These are phyloP conservation scores for Meloidogyne chitwoodi DNA, from an alignment of 1,140 invertebrate genomes.

Conservation along the genomic window DNA sequence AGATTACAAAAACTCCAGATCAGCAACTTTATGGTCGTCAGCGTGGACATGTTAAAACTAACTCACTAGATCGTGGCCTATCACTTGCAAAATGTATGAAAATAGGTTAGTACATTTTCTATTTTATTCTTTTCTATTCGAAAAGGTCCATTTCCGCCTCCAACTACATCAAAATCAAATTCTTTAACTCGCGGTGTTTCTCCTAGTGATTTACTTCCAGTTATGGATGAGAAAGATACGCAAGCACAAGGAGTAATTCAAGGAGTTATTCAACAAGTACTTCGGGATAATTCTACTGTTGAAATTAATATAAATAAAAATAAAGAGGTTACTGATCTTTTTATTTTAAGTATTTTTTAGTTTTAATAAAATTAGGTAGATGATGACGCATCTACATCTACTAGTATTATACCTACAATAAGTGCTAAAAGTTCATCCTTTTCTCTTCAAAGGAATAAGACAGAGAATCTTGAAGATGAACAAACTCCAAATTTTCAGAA, in stretches of 20 bases:
- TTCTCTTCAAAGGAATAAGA: not conserved
- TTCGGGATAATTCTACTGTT: not conserved
- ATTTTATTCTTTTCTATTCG: not conserved
- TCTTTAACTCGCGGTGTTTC: constrained; percentile 47
- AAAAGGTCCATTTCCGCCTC: constrained; percentile 47
- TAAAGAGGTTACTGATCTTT: not conserved
- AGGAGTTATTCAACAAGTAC: constrained; percentile 50
- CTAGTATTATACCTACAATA: not conserved
- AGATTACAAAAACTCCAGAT: not conserved
- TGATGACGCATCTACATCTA: not conserved
- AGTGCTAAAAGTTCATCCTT: not conserved
- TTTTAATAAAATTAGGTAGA: not conserved
- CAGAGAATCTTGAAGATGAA: not conserved
- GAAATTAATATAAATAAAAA: not conserved
- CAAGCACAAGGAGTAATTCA: constrained; percentile 26
- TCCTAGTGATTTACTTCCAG: constrained; percentile 37
- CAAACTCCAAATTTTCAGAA: not conserved
- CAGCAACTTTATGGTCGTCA: constrained; percentile 6
- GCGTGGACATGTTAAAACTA: constrained; percentile 52
- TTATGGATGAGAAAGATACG: constrained; percentile 46
- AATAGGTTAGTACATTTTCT: constrained; percentile 8
- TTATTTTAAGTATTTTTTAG: not conserved
- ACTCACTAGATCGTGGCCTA: constrained; percentile 48
- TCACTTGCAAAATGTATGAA: constrained; percentile 49
- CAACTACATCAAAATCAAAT: constrained; percentile 45